These are phyloP conservation scores for Sphyrna mokarran DNA, from an alignment of 2,113 vertebrate genomes.

Conservation along the genomic window DNA sequence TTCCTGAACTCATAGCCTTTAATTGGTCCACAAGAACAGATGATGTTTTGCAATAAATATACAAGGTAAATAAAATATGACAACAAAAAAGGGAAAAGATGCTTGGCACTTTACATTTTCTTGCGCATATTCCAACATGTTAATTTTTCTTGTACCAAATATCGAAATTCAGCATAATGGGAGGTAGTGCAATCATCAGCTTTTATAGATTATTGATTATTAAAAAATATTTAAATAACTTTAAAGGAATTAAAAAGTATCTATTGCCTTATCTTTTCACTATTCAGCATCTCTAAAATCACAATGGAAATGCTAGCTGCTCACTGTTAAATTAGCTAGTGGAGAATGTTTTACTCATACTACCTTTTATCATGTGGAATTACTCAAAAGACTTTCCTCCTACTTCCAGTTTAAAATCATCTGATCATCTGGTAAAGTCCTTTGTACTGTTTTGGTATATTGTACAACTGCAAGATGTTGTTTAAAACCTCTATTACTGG, in stretches of 20 bases:
- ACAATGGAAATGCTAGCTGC: not conserved
- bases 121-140: not conserved
- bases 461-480: not conserved
- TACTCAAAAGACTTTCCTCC: not conserved
- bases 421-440: not conserved
- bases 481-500: no score
- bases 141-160: not conserved
- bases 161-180: not conserved
- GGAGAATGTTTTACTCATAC: not conserved
- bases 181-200: not conserved
- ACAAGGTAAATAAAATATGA: not conserved
- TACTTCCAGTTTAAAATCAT: not conserved
- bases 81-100: not conserved
- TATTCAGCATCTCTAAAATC: not conserved
- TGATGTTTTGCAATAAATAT: not conserved
- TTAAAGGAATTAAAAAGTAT: not conserved
- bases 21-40: not conserved
- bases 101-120: not conserved
- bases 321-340: not conserved
- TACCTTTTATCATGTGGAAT: not conserved
- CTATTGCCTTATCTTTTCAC: not conserved
- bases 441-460: not conserved
- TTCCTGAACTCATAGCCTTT: slow-evolving; percentile 2
- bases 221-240: not conserved
- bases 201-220: not conserved